These are phyloP conservation scores for Eclectus roratus DNA, from an alignment of 2,113 vertebrate species.

Conservation along the genomic window DNA sequence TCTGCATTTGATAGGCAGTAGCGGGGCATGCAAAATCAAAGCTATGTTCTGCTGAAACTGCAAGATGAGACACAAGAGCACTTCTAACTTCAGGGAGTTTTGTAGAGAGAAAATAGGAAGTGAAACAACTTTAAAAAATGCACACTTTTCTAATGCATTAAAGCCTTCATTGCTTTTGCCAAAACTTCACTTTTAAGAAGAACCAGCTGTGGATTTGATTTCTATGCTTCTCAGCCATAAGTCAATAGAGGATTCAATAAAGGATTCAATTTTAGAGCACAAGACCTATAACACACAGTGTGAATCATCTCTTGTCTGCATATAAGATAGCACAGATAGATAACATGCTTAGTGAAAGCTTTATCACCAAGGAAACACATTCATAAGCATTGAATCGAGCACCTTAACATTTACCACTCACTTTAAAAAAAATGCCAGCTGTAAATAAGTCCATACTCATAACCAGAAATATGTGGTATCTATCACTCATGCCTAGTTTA, in stretches of 20 bases:
- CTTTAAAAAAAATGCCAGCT: slow-evolving; percentile 55
- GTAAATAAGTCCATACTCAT: slow-evolving; percentile 69
- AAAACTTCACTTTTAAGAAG: slow-evolving; percentile 49
- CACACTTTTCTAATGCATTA: slow-evolving; percentile 10
- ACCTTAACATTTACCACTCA: slow-evolving; percentile 51
- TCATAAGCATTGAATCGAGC: slow-evolving; percentile 61
- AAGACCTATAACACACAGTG: background rate
- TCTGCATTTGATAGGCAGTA: background rate
- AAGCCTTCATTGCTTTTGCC: slow-evolving; percentile 11
- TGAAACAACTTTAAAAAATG: slow-evolving; percentile 44
- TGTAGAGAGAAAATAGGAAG: slow-evolving; percentile 33
- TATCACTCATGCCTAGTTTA: background rate
- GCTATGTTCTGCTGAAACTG: slow-evolving; percentile 8
- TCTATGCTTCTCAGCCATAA: background rate
- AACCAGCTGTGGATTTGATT: slow-evolving; percentile 52
- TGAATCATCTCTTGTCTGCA: slow-evolving; percentile 29
- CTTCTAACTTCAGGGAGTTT: slow-evolving; percentile 9
- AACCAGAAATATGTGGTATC: slow-evolving; percentile 13
- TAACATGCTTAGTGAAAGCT: slow-evolving; percentile 74
- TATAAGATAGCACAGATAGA: slow-evolving; percentile 56
- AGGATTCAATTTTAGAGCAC: slow-evolving; percentile 31
- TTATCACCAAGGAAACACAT: slow-evolving; percentile 78
- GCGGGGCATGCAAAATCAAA: background rate
- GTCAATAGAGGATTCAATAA: slow-evolving; percentile 17
- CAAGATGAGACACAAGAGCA: slow-evolving; percentile 1